These are phyloP conservation scores for Turritopsis dohrnii DNA, from an alignment of 30 jellyfish, hydroid and myxozoan genomes.

Conservation along the genomic window DNA sequence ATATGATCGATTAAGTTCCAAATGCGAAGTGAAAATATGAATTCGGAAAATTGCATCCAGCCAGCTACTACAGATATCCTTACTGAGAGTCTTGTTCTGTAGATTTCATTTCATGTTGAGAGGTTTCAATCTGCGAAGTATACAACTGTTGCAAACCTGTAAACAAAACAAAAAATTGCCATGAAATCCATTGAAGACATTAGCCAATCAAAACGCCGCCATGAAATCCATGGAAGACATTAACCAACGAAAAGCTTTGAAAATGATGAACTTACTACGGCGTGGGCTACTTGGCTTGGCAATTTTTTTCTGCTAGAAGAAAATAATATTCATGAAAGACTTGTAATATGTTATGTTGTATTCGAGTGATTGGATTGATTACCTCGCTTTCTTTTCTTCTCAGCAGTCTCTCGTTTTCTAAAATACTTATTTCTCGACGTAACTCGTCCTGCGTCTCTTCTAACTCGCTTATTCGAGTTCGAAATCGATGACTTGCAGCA, in stretches of 20 bases:
- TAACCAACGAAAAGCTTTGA: neutral
- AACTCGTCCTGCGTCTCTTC: constrained; percentile 63
- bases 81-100: neutral
- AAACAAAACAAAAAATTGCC: neutral
- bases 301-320: neutral
- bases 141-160: neutral
- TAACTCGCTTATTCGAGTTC: constrained; percentile 57
- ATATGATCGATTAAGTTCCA: no score
- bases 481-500: constrained; percentile 72
- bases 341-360: no score
- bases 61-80: neutral
- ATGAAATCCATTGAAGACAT: neutral
- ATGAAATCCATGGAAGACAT: neutral
- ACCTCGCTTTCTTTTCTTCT: constrained; percentile 34
- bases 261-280: neutral
- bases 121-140: neutral
- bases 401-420: constrained; percentile 70
- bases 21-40: no score
- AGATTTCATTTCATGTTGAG: neutral
- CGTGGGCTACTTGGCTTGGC: neutral
- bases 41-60: no score
- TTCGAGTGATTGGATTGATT: no score
- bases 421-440: constrained; percentile 42
- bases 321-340: neutral
- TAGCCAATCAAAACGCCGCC: neutral